phyloP scores from a whole-genome alignment of 2,797 vertebrate species.

The Danio choprae region DNA sequence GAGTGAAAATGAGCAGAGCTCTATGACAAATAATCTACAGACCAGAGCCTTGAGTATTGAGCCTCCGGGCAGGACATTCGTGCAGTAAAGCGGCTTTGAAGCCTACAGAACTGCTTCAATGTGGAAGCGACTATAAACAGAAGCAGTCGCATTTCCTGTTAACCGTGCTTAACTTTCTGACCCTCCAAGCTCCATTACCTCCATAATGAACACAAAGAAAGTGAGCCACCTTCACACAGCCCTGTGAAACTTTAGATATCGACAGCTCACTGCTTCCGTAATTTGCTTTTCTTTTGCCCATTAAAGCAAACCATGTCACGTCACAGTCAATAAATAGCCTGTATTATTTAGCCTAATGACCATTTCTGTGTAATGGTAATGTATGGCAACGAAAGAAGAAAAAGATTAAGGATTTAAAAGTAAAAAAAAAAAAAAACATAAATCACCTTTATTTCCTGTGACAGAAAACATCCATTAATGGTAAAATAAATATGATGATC shows the following conservation, averaged over 20 bases:
- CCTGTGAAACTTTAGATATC: constrained; percentile 18
- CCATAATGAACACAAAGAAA: constrained; percentile 42
- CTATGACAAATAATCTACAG: constrained; percentile 32
- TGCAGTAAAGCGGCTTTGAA: constrained; percentile 72
- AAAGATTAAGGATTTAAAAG: background rate
- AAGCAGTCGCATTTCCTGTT: constrained; percentile 67
- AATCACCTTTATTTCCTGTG: background rate
- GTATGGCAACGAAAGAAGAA: background rate
- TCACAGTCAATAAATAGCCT: constrained; percentile 31
- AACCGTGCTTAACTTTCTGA: constrained; percentile 54
- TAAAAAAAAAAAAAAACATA: constrained; percentile 12
- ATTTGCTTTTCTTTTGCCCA: constrained; percentile 1
- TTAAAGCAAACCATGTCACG: constrained; percentile 22
- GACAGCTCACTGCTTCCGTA: background rate
- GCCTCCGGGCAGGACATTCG: constrained; percentile 54
- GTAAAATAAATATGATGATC: too few relatives aligned
- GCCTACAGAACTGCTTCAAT: constrained; percentile 58
- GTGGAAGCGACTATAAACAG: constrained; percentile 65
- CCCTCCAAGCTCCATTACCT: constrained; percentile 48
- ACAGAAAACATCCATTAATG: too few relatives aligned
- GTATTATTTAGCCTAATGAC: constrained; percentile 21
- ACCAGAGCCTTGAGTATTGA: constrained; percentile 58
- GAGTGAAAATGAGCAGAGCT: constrained; percentile 6
- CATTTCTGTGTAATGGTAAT: constrained; percentile 3
- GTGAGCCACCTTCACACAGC: background rate